Evolutionary conservation across 2,888 invertebrate species (phyloP), one percentile per base, ranked within the genome.

Genomic region (Bunonema sp.): DNA sequence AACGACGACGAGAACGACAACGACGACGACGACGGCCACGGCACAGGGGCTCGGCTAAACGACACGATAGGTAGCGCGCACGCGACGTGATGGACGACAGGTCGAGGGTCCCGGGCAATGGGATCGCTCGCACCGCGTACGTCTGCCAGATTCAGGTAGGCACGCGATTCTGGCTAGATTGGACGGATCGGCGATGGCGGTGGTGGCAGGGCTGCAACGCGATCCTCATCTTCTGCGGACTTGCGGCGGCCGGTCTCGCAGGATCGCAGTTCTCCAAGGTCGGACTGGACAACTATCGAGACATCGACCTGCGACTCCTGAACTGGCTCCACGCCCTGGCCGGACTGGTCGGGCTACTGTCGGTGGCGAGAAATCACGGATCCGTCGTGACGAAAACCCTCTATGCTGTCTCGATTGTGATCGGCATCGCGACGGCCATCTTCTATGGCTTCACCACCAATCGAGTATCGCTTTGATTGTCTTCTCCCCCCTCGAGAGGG

Each of bases 401-500:
- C 1, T 67, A 67, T 43, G 47, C 48, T 12, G 50, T 66, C 0
- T 59, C 58, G 2, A 44, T 64, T 10, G 55, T 54, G 12, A 46
- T 68, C 23, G 59, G 61, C 21, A 49, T 62, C 12, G 48, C 55
- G 18, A 58, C 62, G 1, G 57, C 58, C 4, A 55, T 61, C 15
- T 67, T 67, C 45, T 67, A 67, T 34, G 63, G 58, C 18, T 66
- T 66, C 44, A 65, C 65, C 10, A 64, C 65, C 5, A 60, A 57
- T 43, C 36, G 61, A 34, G 62, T 62, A 21, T 32, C 34, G 7
- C 20, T 10, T n/a, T n/a, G n/a, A n/a, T n/a, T n/a, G n/a, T n/a
- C n/a, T n/a, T n/a, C n/a, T n/a, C 15, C 2, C 8, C 20, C 15
- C 20, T 34, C 18, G 19, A 18, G 8, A 10, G 1, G 7, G 8